Percentiles rank a stretch among this genome's conserved stretches.
Evolutionary conservation across 2,888 invertebrate species (phyloP).

Genomic region (Lypha dubia): DNA sequence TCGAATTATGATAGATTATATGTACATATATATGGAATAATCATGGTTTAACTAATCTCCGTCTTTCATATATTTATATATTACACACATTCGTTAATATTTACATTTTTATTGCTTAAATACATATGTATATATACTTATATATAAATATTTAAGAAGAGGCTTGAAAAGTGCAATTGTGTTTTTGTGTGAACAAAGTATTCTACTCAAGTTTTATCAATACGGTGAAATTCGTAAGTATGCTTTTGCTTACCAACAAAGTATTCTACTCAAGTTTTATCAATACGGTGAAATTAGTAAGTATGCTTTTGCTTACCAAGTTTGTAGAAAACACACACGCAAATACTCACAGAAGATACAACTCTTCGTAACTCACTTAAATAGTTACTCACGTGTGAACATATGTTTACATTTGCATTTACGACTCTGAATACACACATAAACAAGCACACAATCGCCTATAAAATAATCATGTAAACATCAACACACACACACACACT

Average conservation of each 20-base stretch:
- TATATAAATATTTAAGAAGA: not conserved
- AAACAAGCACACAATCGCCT: not conserved
- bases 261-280: conserved; percentile 12
- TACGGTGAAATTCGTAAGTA: conserved; percentile 1
- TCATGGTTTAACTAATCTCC: not conserved
- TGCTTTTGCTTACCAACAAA: conserved; percentile 19
- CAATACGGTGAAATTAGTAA: not conserved
- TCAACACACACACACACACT: not conserved
- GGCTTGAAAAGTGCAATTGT: not conserved
- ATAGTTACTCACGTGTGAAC: conserved; percentile 68
- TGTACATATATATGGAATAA: too few species aligned
- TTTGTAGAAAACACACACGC: conserved; percentile 24
- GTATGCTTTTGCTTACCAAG: conserved; percentile 30
- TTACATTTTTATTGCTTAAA: too few species aligned
- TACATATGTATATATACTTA: too few species aligned
- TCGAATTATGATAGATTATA: too few species aligned
- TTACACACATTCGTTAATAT: not conserved
- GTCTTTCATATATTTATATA: not conserved
- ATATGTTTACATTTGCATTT: conserved; percentile 67
- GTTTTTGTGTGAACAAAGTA: not conserved
- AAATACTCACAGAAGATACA: not conserved
- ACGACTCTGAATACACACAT: conserved; percentile 34
- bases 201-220: conserved; percentile 9
- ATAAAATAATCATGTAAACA: conserved; percentile 28
- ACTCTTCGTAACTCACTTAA: conserved; percentile 45